Base-by-base conservation (phyloP, 2,888 invertebrate genomes). In the Drosophila colorata region DNA sequence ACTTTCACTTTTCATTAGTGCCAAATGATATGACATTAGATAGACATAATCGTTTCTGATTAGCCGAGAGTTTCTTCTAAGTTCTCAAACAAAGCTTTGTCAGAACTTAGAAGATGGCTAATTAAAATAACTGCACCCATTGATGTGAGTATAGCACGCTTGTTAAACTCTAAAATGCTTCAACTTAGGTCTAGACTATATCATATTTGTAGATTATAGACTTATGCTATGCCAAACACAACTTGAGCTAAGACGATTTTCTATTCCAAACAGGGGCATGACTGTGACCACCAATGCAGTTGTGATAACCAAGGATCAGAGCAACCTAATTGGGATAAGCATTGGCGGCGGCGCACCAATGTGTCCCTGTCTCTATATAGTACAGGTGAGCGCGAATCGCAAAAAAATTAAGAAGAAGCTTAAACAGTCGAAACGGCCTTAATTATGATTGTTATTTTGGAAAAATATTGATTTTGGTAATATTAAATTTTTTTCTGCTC, bases 291-390 rank as follows among this genome's bases (percentile, higher is more conserved):
- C 98, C 6, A 99, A 98, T 18, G 97, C 96, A 87, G 96, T 99
- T 2, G 94, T 95, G 4, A 95, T 99, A 48, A 95, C 95, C 80
- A 99, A 99, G 93, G 99, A 99, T 92, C 95, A 95, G 75, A 97
- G 97, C 91, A 97, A 97, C 90, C 93, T 99, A 28, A 98, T 99
- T 76, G 99, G 99, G 0, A 99, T 99, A 81, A 98, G 98, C 90
- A 99, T 99, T 73, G 99, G 99, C 0, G 99, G 99, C 0, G 98
- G 98, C 37, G 97, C 98, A 20, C 96, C 99, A 4, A 92, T 97
- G 53, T 99, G 99, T 87, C 99, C 99, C 0, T 99, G 99, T 91
- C 94, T 99, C 5, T 99, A 99, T 91, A 98, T 99, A 71, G 99
- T 99, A 0, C 99, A 99, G 95, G 96, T 97, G n/a, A n/a, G n/a